These are phyloP conservation scores for Torymus texanus DNA, from an alignment of 2,888 invertebrate genomes.

Conservation along the genomic window DNA sequence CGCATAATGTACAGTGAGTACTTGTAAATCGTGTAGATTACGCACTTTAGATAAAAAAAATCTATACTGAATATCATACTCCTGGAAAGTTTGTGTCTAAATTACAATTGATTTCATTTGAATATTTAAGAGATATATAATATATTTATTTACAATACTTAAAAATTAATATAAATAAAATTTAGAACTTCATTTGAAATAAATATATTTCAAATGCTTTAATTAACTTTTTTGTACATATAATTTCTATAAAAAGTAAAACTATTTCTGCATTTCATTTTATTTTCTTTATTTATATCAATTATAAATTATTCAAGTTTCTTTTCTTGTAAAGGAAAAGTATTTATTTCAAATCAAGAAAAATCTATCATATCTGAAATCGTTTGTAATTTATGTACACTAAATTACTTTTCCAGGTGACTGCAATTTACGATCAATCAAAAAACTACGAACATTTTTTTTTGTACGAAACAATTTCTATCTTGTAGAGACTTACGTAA, in stretches of 20 bases:
- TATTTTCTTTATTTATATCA: too few species aligned
- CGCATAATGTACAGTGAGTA: conserved; percentile 33
- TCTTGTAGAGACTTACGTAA: conserved; percentile 9
- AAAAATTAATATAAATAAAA: background rate
- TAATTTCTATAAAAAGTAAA: background rate
- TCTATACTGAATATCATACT: conserved; percentile 16
- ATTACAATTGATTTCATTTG: conserved; percentile 27
- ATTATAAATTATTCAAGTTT: too few species aligned
- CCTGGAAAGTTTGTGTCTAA: conserved; percentile 3
- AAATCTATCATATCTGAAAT: background rate
- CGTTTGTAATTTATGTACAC: conserved; percentile 27
- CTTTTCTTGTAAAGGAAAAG: background rate
- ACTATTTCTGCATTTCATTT: background rate
- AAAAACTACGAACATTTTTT: conserved; percentile 37
- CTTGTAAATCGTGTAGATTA: conserved; percentile 28
- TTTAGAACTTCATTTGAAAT: conserved; percentile 12
- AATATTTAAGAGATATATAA: conserved; percentile 3
- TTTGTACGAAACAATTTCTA: conserved; percentile 32
- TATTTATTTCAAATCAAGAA: background rate
- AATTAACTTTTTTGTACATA: too few species aligned
- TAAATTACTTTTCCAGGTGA: conserved; percentile 4
- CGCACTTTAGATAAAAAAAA: conserved; percentile 21
- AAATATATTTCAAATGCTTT: background rate
- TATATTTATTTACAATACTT: conserved; percentile 7
- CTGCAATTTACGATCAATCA: conserved; percentile 26